Conservation (phyloP, 2,113 vertebrate genomes). For the Corythornis madagascariensis region DNA sequence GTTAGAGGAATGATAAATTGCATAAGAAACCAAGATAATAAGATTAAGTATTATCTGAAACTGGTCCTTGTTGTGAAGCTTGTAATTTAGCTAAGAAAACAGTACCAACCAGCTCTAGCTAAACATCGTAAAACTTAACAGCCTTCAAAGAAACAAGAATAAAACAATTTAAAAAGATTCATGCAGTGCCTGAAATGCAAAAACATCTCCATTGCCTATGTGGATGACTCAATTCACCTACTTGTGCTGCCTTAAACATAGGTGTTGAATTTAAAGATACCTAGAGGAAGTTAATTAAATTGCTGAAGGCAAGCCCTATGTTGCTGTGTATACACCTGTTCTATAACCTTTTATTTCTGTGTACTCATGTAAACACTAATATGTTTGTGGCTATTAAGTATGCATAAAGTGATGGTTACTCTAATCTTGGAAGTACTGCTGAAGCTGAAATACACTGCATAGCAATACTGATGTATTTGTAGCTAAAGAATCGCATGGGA, state of each 20-base stretch:
- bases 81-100: constrained; percentile 13
- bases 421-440: neutral
- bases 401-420: neutral
- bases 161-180: neutral
- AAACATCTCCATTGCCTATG: neutral
- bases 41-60: neutral
- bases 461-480: neutral
- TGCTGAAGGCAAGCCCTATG: neutral
- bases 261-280: neutral
- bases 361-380: neutral
- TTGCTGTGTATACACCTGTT: neutral
- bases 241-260: neutral
- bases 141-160: neutral
- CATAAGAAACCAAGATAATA: neutral
- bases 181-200: neutral
- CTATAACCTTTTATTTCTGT: constrained; percentile 4
- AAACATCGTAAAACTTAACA: neutral
- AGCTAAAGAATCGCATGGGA: neutral
- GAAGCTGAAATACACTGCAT: neutral
- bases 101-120: neutral
- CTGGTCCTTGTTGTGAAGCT: neutral
- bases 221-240: neutral
- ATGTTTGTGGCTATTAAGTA: neutral
- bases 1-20: neutral
- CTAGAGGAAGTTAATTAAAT: neutral